These are phyloP conservation scores for Chaetodon trifasciatus DNA, from an alignment of 2,797 vertebrate species.

Conservation along the genomic window DNA sequence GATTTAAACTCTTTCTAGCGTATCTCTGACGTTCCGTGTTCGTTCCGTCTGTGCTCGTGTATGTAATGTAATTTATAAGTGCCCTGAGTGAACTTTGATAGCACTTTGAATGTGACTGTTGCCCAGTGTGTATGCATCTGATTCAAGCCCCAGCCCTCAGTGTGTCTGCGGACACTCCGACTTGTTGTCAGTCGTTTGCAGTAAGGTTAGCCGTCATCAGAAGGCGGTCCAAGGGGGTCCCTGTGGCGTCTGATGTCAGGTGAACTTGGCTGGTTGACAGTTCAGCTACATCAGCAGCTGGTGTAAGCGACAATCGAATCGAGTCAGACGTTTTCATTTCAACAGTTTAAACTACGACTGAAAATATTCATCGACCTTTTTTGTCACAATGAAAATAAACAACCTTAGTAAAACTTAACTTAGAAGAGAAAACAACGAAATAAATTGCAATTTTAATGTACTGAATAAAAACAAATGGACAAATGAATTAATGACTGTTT, in stretches of 20 bases:
- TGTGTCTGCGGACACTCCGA: background rate
- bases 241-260: background rate
- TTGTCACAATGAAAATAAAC: too few relatives aligned
- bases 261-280: background rate
- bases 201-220: background rate
- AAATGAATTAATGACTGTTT: background rate
- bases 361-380: background rate
- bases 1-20: background rate
- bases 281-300: background rate
- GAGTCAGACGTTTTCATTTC: background rate
- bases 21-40: constrained; percentile 1
- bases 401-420: background rate
- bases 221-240: too few relatives aligned
- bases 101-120: background rate
- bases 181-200: background rate
- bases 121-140: background rate
- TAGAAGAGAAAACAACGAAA: background rate
- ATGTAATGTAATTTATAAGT: background rate
- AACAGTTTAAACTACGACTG: background rate
- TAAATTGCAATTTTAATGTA: too few relatives aligned
- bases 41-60: background rate
- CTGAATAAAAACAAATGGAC: background rate
- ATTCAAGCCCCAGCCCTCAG: background rate
- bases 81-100: background rate
- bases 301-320: background rate